A percentile compares a stretch with the other conserved stretches of the same genome.
Evolutionary conservation across 2,797 vertebrate species (phyloP).

Genomic region (Chelonia mydas): DNA sequence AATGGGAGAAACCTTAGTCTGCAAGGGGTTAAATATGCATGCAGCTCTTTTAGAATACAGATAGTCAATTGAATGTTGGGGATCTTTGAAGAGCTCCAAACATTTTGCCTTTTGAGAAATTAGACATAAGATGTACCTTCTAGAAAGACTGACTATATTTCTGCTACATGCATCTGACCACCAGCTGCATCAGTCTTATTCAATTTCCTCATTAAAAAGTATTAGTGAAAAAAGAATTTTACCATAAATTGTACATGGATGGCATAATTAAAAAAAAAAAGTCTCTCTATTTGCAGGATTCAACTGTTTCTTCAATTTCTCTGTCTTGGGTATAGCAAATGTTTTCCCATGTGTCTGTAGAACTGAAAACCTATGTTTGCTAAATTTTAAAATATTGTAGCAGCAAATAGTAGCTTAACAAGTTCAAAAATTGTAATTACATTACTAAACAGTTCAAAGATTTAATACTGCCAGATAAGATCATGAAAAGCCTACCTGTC

Average conservation of each 20-base stretch:
- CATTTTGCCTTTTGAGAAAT: too few species aligned
- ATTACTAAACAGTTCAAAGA: not conserved
- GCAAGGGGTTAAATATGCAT: rapidly evolving
- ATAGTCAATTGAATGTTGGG: not conserved
- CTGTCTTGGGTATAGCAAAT: not conserved
- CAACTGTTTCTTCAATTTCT: not conserved
- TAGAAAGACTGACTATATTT: too few species aligned
- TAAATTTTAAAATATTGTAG: not conserved
- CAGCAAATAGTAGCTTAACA: not conserved
- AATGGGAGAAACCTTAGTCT: not conserved
- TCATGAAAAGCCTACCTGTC: rapidly evolving
- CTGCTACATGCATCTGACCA: too few species aligned
- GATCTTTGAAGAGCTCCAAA: too few species aligned
- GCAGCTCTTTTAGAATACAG: not conserved
- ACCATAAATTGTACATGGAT: not conserved
- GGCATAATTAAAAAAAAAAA: not conserved
- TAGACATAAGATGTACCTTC: too few species aligned
- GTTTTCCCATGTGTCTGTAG: not conserved
- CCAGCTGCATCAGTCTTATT: too few species aligned
- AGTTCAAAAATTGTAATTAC: not conserved
- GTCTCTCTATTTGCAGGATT: rapidly evolving
- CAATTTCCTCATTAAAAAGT: not conserved
- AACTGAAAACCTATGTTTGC: not conserved
- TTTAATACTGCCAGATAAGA: rapidly evolving
- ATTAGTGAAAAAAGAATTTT: not conserved